Evolutionary conservation across 2,797 vertebrate genomes (phyloP), one percentile per base, ranked within the genome.

Genomic region (Schizopygopsis pylzovi): DNA sequence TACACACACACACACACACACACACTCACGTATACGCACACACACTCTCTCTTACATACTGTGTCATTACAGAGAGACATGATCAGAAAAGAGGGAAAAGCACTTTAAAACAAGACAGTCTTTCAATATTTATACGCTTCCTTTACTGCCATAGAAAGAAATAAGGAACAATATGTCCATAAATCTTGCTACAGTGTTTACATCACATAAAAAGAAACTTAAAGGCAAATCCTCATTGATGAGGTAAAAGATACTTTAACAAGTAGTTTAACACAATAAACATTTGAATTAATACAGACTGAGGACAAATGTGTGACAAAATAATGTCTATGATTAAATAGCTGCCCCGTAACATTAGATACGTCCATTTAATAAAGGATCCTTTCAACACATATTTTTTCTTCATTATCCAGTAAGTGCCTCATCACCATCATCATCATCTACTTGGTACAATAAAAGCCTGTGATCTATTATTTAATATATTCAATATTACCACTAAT

Each of bases 131-230:
- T 83, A 89, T 87, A 91, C 85, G 85, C 87, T 87, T 89, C 76
- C 88, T 91, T 90, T 87, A 89, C 87, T 90, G 86, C 86, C 83
- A 89, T 91, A 92, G 88, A 93, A 91, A 92, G 86, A 89, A 72
- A 91, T 91, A 86, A 78, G 76, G 56, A 93, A 92, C 91, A 93
- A 90, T 90, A 90, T 91, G 87, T 79, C 90, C 86, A 90, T 93
- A 91, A 84, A 73, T 92, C 90, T 90, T 88, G 88, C 87, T 90
- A 90, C 89, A 91, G 88, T 90, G 81, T 87, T 85, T 87, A 91
- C 84, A 92, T 89, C 88, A 92, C 88, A 91, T 91, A 72, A 88
- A 81, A 90, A 91, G 90, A 71, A 65, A 88, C 85, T 80, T 76
- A 88, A 88, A 93, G 72, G 81, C 84, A 81, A 84, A 82, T 67